These are phyloP conservation scores for Phymastichus coffea DNA, from an alignment of 1,140 invertebrate species.

Conservation along the genomic window DNA sequence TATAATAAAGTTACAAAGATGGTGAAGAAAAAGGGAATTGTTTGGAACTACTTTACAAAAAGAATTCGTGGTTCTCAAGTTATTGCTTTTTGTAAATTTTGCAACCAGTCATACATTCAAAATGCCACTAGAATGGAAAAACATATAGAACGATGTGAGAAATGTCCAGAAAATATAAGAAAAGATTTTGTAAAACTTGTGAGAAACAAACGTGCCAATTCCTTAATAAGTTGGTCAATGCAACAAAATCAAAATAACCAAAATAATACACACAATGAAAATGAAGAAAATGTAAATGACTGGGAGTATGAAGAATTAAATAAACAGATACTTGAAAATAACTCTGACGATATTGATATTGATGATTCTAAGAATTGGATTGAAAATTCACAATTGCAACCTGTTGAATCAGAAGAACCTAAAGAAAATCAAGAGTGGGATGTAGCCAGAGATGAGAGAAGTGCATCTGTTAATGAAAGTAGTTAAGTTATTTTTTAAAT, in stretches of 20 bases:
- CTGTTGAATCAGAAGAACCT: slow-evolving; percentile 3
- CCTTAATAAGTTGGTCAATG: slow-evolving; percentile 31
- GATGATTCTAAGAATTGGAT: slow-evolving; percentile 5
- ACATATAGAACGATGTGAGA: slow-evolving; percentile 44
- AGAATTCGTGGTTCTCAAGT: slow-evolving; percentile 46
- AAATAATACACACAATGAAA: slow-evolving; percentile 29
- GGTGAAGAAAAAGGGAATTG: slow-evolving; percentile 46
- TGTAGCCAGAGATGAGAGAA: slow-evolving; percentile 3
- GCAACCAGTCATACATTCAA: slow-evolving; percentile 46
- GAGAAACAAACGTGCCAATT: slow-evolving; percentile 39
- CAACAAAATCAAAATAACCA: slow-evolving; percentile 33
- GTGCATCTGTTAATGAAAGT: slow-evolving; percentile 17
- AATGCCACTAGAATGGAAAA: slow-evolving; percentile 48
- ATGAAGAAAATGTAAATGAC: slow-evolving; percentile 34
- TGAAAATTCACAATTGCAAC: slow-evolving; percentile 4
- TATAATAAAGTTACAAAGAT: slow-evolving; percentile 28
- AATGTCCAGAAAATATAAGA: slow-evolving; percentile 40
- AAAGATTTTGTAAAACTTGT: slow-evolving; percentile 43
- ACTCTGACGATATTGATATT: neutral
- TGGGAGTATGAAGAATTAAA: slow-evolving; percentile 36
- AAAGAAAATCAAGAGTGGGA: slow-evolving; percentile 22
- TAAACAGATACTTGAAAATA: neutral
- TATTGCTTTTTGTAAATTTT: slow-evolving; percentile 48
- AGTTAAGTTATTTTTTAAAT: slow-evolving; percentile 30
- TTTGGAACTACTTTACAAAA: slow-evolving; percentile 49